Evolutionary conservation across 2,113 vertebrate species (phyloP).

Genomic region (Cyphomyrus discorhynchus): DNA sequence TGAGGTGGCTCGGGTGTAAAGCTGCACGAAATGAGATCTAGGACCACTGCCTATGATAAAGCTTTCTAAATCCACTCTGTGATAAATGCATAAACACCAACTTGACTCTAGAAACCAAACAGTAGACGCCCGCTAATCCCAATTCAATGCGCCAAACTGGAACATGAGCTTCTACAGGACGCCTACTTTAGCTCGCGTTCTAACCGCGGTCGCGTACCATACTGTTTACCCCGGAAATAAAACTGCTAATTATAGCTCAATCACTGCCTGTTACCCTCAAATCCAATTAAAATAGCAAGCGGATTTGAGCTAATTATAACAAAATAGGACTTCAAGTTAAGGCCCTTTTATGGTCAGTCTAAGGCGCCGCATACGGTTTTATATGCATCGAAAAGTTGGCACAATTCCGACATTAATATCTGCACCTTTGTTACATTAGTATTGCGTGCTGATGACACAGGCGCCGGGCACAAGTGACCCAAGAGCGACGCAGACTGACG

Average conservation of each 20-base stretch:
- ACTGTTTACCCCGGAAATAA: background rate
- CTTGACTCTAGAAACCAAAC: background rate
- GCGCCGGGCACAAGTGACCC: background rate
- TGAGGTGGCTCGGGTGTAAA: background rate
- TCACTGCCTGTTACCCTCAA: background rate
- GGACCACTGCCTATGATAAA: background rate
- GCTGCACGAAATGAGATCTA: background rate
- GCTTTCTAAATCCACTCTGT: background rate
- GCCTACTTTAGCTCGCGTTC: background rate
- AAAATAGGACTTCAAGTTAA: background rate
- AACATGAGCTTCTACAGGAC: background rate
- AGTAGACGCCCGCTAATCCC: background rate
- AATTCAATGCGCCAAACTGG: background rate
- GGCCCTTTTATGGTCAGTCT: background rate
- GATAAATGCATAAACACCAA: background rate
- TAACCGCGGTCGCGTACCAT: too few species aligned
- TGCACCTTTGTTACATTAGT: background rate
- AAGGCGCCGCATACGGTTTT: background rate
- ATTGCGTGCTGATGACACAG: background rate
- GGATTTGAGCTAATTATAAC: background rate
- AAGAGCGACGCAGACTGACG: background rate
- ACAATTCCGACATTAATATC: background rate
- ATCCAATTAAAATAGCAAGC: conserved; percentile 10
- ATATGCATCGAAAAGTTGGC: background rate
- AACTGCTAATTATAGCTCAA: background rate